A percentile compares a stretch with the other conserved stretches of the same genome.
Evolutionary conservation across 2,888 invertebrate genomes (phyloP).

Genomic region (Zygogramma bicolorata): DNA sequence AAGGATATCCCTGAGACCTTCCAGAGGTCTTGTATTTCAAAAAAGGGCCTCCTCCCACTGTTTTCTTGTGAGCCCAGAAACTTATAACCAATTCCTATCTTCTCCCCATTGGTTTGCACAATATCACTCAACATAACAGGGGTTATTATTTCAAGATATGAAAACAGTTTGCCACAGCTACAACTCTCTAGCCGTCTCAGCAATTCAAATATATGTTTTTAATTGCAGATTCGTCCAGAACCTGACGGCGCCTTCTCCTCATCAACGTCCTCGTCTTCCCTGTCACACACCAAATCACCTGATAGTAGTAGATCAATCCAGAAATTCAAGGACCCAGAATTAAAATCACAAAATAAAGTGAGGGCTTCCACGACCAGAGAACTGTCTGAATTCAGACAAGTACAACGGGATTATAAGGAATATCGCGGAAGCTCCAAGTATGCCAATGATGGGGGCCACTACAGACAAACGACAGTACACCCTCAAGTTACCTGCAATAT

Average conservation of each 20-base stretch:
- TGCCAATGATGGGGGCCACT: conserved; percentile 50
- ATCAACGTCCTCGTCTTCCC: conserved; percentile 69
- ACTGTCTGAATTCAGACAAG: conserved; percentile 71
- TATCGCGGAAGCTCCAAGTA: conserved; percentile 63
- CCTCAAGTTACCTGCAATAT: conserved; percentile 73
- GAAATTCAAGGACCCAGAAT: conserved; percentile 5
- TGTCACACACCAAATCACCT: conserved; percentile 57
- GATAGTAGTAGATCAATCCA: conserved; percentile 39
- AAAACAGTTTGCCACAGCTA: too few relatives aligned
- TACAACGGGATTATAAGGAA: conserved; percentile 69
- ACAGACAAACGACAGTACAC: conserved; percentile 67
- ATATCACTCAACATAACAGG: too few relatives aligned
- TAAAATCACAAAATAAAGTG: conserved; percentile 59
- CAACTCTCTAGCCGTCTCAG: too few relatives aligned
- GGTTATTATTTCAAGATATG: too few relatives aligned
- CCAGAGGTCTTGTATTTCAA: too few relatives aligned
- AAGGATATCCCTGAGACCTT: too few relatives aligned
- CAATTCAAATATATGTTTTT: too few relatives aligned
- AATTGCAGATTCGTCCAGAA: conserved; percentile 73
- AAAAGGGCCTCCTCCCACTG: too few relatives aligned
- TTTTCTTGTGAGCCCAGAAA: too few relatives aligned
- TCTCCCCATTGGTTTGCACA: too few relatives aligned
- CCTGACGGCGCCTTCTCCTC: conserved; percentile 80
- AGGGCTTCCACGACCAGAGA: conserved; percentile 70
- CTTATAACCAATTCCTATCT: too few relatives aligned